Evolutionary conservation across 2,888 invertebrate species (phyloP).

Genomic region (Cyclophora punctaria): DNA sequence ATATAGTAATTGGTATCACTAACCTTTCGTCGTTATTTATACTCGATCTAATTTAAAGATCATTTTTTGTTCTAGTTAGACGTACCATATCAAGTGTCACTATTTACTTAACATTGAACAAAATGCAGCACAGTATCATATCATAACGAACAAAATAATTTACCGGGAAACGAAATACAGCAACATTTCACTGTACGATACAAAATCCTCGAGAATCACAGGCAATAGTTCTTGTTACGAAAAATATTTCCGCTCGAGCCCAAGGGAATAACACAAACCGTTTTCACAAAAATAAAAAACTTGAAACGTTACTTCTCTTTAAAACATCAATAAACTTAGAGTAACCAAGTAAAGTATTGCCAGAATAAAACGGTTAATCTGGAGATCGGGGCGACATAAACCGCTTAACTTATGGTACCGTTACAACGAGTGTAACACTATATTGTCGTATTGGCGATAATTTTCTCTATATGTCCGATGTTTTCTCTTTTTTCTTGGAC

Average conservation of each 20-base stretch:
- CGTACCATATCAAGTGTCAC: no score
- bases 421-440: background rate
- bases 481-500: background rate
- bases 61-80: no score
- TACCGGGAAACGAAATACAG: no score
- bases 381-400: no score
- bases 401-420: no score
- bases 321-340: background rate
- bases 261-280: slow-evolving; percentile 4
- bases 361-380: background rate
- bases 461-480: background rate
- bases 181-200: background rate
- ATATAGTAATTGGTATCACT: no score
- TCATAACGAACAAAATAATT: no score
- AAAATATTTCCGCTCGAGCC: slow-evolving; percentile 7
- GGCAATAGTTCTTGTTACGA: slow-evolving; percentile 10
- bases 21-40: no score
- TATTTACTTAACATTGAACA: no score
- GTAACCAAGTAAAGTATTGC: background rate
- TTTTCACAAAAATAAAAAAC: background rate
- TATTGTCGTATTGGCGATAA: background rate
- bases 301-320: background rate
- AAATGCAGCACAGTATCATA: no score
- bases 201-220: slow-evolving; percentile 8
- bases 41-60: no score